Evolutionary conservation across 2,113 vertebrate species (phyloP), one percentile per base, ranked within the genome.

Genomic region (Gallinago paraguaiae): DNA sequence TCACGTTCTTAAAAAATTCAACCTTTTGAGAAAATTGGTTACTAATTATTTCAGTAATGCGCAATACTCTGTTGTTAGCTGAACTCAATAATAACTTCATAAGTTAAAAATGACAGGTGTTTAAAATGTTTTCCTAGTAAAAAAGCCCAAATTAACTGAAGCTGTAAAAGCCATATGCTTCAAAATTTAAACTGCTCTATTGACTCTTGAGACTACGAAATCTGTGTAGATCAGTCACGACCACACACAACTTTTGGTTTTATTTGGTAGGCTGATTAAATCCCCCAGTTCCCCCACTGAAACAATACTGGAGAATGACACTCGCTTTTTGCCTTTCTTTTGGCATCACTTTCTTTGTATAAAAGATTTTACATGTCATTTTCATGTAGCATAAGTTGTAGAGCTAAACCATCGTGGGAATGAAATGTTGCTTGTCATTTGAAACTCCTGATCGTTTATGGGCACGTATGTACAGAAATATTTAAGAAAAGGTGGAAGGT

Each of bases 31-130:
- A 80, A 94, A 97, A 96, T 86, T 81, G n/a, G 35, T 91, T 94
- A 63, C 74, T 97, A 96, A 97, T 97, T 97, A 92, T 92, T 96
- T 78, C 88, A 57, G 65, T 88, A 85, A 95, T 77, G 17, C 45
- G 50, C 54, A 76, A 77, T 92, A 80, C 63, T 90, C 64, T 86
- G 50, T 94, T 94, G 90, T 78, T 80, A 95, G 61, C 41, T 95
- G 86, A 96, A 93, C 68, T 82, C 39, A 18, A 56, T 95, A 95
- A 96, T 95, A 96, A 94, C 77, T 84, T 95, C 27, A 3, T 56
- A 93, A 86, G 37, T 96, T 92, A 80, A 80, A 96, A 96, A 86
- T 87, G 92, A 88, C 76, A 96, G 89, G 46, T 46, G 39, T 93
- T 93, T 97, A 88, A 92, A 94, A 81, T 25, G 33, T 96, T 94